These are phyloP conservation scores for Conus canariensis DNA, from an alignment of 2,888 invertebrate genomes.

Conservation along the genomic window DNA sequence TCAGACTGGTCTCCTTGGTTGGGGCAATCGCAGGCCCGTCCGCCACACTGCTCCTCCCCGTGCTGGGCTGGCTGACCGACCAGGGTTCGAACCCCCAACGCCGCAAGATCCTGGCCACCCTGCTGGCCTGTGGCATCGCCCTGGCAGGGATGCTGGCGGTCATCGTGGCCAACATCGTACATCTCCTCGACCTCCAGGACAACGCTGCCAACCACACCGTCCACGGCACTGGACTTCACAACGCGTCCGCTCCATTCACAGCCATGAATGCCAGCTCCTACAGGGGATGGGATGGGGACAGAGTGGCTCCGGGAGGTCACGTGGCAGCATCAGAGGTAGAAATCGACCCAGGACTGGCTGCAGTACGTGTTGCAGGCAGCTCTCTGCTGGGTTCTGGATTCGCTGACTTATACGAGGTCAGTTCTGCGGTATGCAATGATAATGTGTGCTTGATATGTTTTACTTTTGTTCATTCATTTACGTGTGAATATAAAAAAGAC, in stretches of 20 bases:
- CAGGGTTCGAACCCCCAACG: conserved; percentile 23
- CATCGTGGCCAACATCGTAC: conserved; percentile 22
- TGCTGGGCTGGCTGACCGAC: conserved; percentile 36
- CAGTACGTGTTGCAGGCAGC: not conserved
- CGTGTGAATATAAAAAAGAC: no score
- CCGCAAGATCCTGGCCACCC: conserved; percentile 16
- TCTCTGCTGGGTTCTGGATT: not conserved
- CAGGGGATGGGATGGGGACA: not conserved
- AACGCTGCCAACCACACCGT: not conserved
- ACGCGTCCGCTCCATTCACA: not conserved
- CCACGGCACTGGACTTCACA: not conserved
- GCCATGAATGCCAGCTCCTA: no score
- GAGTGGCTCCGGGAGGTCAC: not conserved
- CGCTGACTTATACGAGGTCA: not conserved
- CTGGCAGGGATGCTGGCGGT: conserved; percentile 1
- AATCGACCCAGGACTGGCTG: no score
- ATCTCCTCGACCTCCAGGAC: not conserved
- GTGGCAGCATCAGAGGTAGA: not conserved
- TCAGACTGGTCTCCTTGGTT: not conserved
- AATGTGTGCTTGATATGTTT: not conserved
- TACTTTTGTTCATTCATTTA: not conserved
- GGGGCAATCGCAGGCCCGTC: not conserved
- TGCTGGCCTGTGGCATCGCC: not conserved
- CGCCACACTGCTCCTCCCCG: not conserved
- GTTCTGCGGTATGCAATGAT: not conserved